Evolutionary conservation across 2,888 invertebrate genomes (phyloP).

Genomic region (Argyra leucocephala): DNA sequence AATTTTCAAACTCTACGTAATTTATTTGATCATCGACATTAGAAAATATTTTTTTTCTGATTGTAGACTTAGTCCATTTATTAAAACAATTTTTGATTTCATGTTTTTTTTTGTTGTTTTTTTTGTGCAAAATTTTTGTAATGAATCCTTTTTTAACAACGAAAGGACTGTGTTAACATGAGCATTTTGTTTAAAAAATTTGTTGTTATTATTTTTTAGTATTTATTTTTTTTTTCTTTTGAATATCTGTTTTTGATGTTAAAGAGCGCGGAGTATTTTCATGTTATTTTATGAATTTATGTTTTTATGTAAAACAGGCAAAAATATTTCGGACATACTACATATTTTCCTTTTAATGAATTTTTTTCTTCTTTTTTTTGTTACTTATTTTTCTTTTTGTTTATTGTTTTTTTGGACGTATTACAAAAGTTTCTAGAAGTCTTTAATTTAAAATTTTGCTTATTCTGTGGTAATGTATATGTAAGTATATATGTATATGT

Average conservation of each 20-base stretch:
- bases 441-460: neutral
- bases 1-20: too few species aligned
- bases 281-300: constrained; percentile 6
- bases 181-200: neutral
- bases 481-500: neutral
- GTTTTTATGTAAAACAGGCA: constrained; percentile 4
- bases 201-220: neutral
- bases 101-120: neutral
- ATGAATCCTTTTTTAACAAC: constrained; percentile 4
- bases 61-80: neutral
- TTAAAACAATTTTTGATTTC: neutral
- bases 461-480: neutral
- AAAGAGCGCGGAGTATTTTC: constrained; percentile 2
- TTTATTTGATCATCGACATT: too few species aligned
- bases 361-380: neutral
- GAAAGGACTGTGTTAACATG: constrained; percentile 1
- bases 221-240: neutral
- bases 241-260: constrained; percentile 2
- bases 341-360: neutral
- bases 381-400: neutral
- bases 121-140: neutral
- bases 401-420: neutral
- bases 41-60: neutral
- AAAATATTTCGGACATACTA: neutral
- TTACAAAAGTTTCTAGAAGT: too few species aligned